Evolutionary conservation across 2,113 vertebrate species (phyloP).

Genomic region (Oriolus oriolus): DNA sequence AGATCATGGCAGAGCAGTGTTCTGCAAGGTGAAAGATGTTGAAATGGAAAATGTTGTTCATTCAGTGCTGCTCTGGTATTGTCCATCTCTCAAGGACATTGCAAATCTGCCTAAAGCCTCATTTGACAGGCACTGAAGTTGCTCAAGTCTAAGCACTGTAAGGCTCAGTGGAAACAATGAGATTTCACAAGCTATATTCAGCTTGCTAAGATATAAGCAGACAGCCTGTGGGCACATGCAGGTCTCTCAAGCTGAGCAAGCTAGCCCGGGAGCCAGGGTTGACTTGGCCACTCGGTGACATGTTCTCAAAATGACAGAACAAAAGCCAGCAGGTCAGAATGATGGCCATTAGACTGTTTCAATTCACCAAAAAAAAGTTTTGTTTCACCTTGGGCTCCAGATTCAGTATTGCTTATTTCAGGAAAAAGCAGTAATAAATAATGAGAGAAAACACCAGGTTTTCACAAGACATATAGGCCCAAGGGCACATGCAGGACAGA

Average conservation of each 20-base stretch:
- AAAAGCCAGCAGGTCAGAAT: not conserved
- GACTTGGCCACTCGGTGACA: not conserved
- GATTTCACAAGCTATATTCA: slow-evolving; percentile 1
- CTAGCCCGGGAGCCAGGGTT: not conserved
- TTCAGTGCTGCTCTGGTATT: not conserved
- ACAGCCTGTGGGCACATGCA: not conserved
- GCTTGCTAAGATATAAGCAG: not conserved
- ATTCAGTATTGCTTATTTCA: not conserved
- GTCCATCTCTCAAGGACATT: not conserved
- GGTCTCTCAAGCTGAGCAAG: not conserved
- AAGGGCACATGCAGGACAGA: not conserved
- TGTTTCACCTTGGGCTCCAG: not conserved
- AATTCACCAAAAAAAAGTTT: not conserved
- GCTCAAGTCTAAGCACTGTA: not conserved
- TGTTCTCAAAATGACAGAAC: not conserved
- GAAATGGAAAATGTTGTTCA: not conserved
- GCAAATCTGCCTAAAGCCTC: not conserved
- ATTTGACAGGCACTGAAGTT: not conserved
- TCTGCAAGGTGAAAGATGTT: not conserved
- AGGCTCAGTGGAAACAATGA: not conserved
- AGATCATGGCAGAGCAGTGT: not conserved
- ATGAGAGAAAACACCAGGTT: not conserved
- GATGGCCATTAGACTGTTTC: not conserved
- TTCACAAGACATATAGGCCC: not conserved
- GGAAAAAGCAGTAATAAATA: not conserved